Conservation (phyloP, 2,113 vertebrate species). For the Bettongia penicillata region DNA sequence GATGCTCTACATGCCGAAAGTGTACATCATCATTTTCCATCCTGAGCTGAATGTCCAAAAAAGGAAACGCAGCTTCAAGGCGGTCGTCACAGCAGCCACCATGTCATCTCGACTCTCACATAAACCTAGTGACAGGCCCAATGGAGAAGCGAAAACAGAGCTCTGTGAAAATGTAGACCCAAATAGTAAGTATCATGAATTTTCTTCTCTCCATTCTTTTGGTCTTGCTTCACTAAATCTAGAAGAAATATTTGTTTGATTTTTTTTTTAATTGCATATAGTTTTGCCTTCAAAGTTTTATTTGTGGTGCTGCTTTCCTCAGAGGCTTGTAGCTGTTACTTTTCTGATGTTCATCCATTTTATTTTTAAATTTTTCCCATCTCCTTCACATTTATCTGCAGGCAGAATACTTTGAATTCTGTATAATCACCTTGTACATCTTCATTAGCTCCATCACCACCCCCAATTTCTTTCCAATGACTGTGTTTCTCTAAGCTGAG, state of each 20-base stretch:
- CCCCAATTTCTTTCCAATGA: neutral
- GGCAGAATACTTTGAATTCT: neutral
- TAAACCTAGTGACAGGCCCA: constrained; percentile 95
- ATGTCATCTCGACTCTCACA: constrained; percentile 96
- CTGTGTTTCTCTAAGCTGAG: neutral
- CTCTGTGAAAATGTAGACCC: constrained; percentile 95
- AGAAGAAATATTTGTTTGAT: neutral
- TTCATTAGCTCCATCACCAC: neutral
- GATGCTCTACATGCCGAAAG: constrained; percentile 99
- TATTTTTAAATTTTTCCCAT: neutral
- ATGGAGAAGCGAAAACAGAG: constrained; percentile 97
- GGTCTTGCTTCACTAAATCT: neutral
- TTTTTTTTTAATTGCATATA: neutral
- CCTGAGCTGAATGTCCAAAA: constrained; percentile 98
- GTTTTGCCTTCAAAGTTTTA: neutral
- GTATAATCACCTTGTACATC: neutral
- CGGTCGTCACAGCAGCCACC: constrained; percentile 95
- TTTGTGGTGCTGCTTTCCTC: neutral
- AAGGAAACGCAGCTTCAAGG: constrained; percentile 97
- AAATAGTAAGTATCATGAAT: constrained; percentile 90
- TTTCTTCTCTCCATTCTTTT: constrained; percentile 37
- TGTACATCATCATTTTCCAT: constrained; percentile 99
- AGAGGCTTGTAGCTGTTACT: neutral
- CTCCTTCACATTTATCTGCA: neutral
- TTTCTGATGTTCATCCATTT: neutral